Evolutionary conservation across 2,113 vertebrate species (phyloP).

Genomic region (Chlamydotis undulata): DNA sequence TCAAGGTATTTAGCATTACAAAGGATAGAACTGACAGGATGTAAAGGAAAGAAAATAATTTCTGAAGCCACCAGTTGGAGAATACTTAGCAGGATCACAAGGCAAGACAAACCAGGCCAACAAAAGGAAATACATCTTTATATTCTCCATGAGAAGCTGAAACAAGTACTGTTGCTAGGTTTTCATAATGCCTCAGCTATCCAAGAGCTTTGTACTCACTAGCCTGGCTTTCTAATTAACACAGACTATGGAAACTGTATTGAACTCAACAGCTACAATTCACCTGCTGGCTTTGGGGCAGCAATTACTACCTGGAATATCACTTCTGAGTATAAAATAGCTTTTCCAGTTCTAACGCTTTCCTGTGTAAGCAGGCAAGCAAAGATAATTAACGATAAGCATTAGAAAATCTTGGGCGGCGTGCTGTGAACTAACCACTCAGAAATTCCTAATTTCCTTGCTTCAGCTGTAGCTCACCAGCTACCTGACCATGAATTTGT

Average conservation of each 20-base stretch:
- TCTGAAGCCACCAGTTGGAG: background rate
- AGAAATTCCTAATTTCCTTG: background rate
- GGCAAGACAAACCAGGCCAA: background rate
- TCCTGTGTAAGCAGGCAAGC: background rate
- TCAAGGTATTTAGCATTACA: background rate
- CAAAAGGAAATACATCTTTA: background rate
- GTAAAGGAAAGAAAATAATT: background rate
- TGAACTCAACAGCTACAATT: background rate
- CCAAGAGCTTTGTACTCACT: background rate
- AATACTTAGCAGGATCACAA: background rate
- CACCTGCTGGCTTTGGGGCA: background rate
- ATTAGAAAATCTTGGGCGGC: background rate
- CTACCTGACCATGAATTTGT: fast-evolving
- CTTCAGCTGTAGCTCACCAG: background rate
- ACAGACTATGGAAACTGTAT: background rate
- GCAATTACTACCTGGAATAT: background rate
- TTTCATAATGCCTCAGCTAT: background rate
- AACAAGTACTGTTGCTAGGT: background rate
- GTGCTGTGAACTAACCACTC: background rate
- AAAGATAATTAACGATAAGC: background rate
- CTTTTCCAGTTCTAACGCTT: background rate
- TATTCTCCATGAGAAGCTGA: background rate
- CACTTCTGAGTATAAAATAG: background rate
- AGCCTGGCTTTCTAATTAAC: background rate
- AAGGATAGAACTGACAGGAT: background rate